Evolutionary conservation across 2,888 invertebrate species (phyloP).

Genomic region (Oxystoma pomonae): DNA sequence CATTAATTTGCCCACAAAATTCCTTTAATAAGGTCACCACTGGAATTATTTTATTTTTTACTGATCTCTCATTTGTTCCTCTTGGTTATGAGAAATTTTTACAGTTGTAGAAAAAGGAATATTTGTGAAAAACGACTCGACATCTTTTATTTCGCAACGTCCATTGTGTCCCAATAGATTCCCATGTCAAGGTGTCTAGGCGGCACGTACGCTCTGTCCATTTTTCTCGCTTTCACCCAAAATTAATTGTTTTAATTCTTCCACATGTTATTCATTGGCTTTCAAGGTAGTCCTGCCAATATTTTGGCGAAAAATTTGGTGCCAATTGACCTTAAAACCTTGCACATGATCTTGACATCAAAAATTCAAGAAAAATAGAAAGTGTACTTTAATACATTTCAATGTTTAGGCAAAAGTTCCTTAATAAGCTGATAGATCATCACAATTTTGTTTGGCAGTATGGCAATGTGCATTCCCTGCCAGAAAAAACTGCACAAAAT

Average conservation of each 20-base stretch:
- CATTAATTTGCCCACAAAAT: slow-evolving; percentile 17
- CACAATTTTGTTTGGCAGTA: too few species aligned
- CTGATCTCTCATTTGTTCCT: background rate
- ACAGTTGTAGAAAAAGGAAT: background rate
- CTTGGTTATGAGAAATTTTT: background rate
- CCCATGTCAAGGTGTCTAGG: slow-evolving; percentile 18
- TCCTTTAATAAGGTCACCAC: slow-evolving; percentile 18
- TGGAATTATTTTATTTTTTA: background rate
- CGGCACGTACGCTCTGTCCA: slow-evolving; percentile 18
- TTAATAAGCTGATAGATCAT: too few species aligned
- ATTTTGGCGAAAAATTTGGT: slow-evolving; percentile 17
- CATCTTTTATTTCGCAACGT: slow-evolving; percentile 8
- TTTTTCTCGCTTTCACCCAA: slow-evolving; percentile 22
- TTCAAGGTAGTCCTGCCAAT: too few species aligned
- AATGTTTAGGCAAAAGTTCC: too few species aligned
- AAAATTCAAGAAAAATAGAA: slow-evolving; percentile 11
- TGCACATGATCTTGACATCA: slow-evolving; percentile 17
- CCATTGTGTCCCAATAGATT: slow-evolving; percentile 4
- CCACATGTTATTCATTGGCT: too few species aligned
- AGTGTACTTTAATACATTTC: background rate
- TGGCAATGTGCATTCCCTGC: too few species aligned
- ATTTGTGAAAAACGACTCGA: background rate
- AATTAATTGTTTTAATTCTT: too few species aligned
- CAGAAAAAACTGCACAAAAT: too few species aligned
- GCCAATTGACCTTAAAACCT: slow-evolving; percentile 3